A percentile compares a stretch with the other conserved stretches of the same genome.
Evolutionary conservation across 2,888 invertebrate genomes (phyloP).

Genomic region (Urechis unicinctus): DNA sequence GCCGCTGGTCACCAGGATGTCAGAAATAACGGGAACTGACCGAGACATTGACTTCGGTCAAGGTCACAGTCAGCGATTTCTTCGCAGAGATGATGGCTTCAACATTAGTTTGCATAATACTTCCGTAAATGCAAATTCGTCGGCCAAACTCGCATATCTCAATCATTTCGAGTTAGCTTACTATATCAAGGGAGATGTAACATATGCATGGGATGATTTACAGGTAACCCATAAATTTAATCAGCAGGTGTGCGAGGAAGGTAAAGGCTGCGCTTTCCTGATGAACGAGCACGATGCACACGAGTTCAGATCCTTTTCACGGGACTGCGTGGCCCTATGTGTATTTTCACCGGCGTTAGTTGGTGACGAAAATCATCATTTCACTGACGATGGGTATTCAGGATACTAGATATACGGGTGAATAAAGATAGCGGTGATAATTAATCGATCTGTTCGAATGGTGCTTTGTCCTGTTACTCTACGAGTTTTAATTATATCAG

Average conservation of each 20-base stretch:
- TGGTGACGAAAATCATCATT: not conserved
- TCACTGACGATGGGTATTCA: too few relatives aligned
- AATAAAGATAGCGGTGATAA: too few relatives aligned
- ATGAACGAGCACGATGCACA: not conserved
- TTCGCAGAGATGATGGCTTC: not conserved
- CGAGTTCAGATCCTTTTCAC: not conserved
- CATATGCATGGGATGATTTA: not conserved
- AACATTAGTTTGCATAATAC: not conserved
- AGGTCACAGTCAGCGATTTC: not conserved
- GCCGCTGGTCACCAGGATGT: not conserved
- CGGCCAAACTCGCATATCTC: not conserved
- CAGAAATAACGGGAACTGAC: not conserved
- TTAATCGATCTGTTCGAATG: too few relatives aligned
- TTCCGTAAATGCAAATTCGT: not conserved
- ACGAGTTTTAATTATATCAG: too few relatives aligned
- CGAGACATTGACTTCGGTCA: not conserved
- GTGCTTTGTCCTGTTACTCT: too few relatives aligned
- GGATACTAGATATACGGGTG: too few relatives aligned
- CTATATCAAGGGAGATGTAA: not conserved
- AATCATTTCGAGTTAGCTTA: not conserved
- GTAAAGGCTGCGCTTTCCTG: not conserved
- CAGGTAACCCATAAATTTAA: not conserved
- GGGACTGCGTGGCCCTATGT: not conserved
- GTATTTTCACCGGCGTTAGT: not conserved
- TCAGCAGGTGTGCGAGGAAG: not conserved